Conservation (phyloP, 2,888 invertebrate genomes). For the Piscicola geometra region DNA sequence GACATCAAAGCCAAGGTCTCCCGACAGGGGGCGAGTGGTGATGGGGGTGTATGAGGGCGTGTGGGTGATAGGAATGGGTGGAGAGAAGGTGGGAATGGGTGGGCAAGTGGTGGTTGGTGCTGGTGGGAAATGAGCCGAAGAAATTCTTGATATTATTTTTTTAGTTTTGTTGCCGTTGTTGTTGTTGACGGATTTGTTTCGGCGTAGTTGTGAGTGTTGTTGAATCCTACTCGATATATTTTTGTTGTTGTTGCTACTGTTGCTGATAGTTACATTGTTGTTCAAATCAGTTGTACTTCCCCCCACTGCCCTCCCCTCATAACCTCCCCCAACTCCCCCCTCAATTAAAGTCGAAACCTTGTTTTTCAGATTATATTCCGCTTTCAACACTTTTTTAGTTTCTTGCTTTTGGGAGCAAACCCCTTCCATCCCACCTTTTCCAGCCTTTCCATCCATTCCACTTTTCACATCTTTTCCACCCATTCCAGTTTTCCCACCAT, state of each 20-base stretch:
- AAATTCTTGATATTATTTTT: too few relatives aligned
- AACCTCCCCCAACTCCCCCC: too few relatives aligned
- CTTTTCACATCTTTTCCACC: background rate
- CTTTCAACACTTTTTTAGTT: background rate
- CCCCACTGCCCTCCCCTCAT: too few relatives aligned
- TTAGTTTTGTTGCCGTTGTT: conserved; percentile 1
- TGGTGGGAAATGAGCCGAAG: background rate
- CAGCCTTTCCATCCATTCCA: background rate
- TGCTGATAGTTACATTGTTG: too few relatives aligned
- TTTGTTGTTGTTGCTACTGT: background rate
- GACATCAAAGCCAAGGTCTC: conserved; percentile 17
- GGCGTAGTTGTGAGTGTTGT: too few relatives aligned
- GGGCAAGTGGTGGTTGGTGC: background rate
- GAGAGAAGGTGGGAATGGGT: background rate
- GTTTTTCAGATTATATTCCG: background rate
- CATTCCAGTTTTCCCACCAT: background rate
- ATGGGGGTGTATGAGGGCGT: background rate
- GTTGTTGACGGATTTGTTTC: background rate
- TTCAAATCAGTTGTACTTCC: too few relatives aligned
- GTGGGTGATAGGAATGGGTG: background rate
- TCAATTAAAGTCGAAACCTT: too few relatives aligned
- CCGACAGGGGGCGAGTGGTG: conserved; percentile 17
- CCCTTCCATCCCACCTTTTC: background rate
- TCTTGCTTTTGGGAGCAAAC: background rate
- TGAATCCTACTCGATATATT: too few relatives aligned